phyloP scores from a whole-genome alignment of 2,888 invertebrate genomes.

The Brachynemurus nebulosus region DNA sequence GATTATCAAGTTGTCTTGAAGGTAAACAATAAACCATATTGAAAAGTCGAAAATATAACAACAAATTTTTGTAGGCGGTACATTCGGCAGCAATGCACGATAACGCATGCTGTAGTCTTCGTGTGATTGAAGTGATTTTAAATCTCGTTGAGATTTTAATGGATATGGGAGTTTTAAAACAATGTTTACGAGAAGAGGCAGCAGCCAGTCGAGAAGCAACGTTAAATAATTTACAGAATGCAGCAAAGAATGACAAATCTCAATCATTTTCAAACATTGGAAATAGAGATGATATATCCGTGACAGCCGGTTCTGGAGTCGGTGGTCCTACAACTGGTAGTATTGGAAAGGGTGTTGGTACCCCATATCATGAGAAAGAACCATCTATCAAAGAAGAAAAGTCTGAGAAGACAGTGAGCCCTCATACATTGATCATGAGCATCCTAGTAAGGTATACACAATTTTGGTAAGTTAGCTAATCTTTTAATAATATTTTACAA shows the following conservation, averaged over 20 bases:
- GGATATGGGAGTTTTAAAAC: slow-evolving; percentile 73
- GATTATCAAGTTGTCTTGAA: slow-evolving; percentile 78
- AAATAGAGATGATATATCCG: slow-evolving; percentile 1
- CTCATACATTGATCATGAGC: slow-evolving; percentile 62
- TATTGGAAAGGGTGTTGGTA: slow-evolving; percentile 7
- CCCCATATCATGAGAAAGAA: neutral
- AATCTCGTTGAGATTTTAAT: slow-evolving; percentile 84
- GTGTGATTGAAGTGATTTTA: slow-evolving; percentile 85
- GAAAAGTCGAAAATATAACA: neutral
- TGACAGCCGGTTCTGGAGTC: neutral
- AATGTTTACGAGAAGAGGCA: slow-evolving; percentile 37
- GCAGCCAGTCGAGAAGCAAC: slow-evolving; percentile 18
- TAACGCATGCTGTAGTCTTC: slow-evolving; percentile 64
- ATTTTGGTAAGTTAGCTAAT: slow-evolving; percentile 41
- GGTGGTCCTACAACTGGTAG: neutral
- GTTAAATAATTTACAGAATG: neutral
- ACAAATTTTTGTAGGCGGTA: slow-evolving; percentile 48
- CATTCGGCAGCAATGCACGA: slow-evolving; percentile 79
- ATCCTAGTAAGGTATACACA: slow-evolving; percentile 40
- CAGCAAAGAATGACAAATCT: slow-evolving; percentile 3
- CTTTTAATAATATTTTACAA: no score
- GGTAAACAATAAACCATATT: slow-evolving; percentile 32
- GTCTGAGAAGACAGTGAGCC: slow-evolving; percentile 38
- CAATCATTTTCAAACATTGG: neutral
- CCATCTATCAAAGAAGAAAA: slow-evolving; percentile 27